Evolutionary conservation across 2,797 vertebrate species (phyloP).

Genomic region (Melanotaenia boesemani): DNA sequence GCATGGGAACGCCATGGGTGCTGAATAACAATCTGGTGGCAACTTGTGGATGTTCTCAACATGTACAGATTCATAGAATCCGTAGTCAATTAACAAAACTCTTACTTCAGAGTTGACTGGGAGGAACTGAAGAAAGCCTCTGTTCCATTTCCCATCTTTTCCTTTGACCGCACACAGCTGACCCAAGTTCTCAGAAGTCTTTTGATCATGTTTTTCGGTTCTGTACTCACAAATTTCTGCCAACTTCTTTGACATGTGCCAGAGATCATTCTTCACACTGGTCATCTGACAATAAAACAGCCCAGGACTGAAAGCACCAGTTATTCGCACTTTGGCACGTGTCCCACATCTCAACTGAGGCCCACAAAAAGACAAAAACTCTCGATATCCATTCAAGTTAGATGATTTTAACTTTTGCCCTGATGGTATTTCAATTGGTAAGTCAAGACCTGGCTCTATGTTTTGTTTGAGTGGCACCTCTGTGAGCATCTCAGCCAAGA

Average conservation of each 20-base stretch:
- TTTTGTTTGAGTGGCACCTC: constrained; percentile 77
- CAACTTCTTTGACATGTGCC: constrained; percentile 84
- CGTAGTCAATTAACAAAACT: constrained; percentile 93
- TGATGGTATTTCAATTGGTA: constrained; percentile 78
- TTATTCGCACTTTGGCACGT: constrained; percentile 82
- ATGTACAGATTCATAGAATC: constrained; percentile 86
- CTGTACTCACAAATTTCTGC: constrained; percentile 76
- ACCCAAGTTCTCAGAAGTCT: constrained; percentile 83
- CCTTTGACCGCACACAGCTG: constrained; percentile 89
- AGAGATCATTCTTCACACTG: constrained; percentile 82
- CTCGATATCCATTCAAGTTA: constrained; percentile 73
- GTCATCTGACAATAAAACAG: constrained; percentile 90
- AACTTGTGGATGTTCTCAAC: constrained; percentile 84
- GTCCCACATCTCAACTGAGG: constrained; percentile 81
- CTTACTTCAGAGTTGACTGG: constrained; percentile 83
- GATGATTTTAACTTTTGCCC: constrained; percentile 68
- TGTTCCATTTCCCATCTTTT: constrained; percentile 89
- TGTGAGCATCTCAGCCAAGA: constrained; percentile 87
- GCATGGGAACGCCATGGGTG: constrained; percentile 89
- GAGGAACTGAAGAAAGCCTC: constrained; percentile 89
- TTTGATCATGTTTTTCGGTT: constrained; percentile 54
- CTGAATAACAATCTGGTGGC: constrained; percentile 81
- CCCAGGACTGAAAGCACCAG: constrained; percentile 83
- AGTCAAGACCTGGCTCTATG: constrained; percentile 78
- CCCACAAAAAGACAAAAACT: constrained; percentile 80